Conservation (phyloP, 2,888 invertebrate species). For the Tethea ocularis region DNA sequence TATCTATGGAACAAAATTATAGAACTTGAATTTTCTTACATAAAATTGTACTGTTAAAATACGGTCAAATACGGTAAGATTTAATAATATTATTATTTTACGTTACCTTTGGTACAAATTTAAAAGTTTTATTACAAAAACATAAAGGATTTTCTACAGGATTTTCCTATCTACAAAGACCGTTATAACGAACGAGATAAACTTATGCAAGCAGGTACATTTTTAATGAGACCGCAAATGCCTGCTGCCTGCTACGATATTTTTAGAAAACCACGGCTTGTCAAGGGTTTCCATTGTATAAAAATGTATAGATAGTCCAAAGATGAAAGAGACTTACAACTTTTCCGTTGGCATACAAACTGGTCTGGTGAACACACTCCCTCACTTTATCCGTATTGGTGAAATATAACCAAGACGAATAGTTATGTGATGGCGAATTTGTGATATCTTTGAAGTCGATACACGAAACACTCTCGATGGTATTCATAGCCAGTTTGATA, state of each 20-base stretch:
- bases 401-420: constrained; percentile 50
- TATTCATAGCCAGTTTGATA: constrained; percentile 43
- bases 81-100: too few relatives aligned
- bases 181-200: not conserved
- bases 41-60: too few relatives aligned
- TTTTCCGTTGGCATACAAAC: constrained; percentile 31
- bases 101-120: too few relatives aligned
- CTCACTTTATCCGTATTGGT: constrained; percentile 48
- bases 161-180: not conserved
- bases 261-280: not conserved
- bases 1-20: constrained; percentile 34
- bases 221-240: not conserved
- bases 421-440: constrained; percentile 9
- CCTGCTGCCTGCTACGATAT: not conserved
- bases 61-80: too few relatives aligned
- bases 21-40: not conserved
- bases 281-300: not conserved
- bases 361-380: constrained; percentile 52
- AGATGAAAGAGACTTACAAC: constrained; percentile 43
- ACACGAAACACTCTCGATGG: constrained; percentile 54
- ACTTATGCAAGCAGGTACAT: not conserved
- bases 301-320: too few relatives aligned
- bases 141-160: not conserved
- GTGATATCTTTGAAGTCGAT: constrained; percentile 43
- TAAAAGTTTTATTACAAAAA: too few relatives aligned